Base-by-base conservation (phyloP, 2,113 vertebrate genomes). In the Chaetodon auriga region DNA sequence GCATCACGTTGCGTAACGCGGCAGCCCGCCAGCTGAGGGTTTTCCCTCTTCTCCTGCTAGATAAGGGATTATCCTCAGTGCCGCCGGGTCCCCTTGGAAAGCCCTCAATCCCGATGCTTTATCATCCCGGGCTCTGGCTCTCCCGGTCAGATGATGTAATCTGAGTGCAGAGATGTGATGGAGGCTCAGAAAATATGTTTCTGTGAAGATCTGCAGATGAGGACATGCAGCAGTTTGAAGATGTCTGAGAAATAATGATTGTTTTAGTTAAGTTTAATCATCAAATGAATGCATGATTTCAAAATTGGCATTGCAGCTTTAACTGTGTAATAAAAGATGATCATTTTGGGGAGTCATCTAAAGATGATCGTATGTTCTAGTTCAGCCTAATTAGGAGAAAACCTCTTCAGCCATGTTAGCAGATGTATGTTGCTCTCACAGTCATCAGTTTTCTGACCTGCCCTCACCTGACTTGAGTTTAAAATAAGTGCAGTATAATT, bases 61-160 rank as follows among this genome's bases (percentile, higher is more conserved):
- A 78, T 80, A 18, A 74, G 75, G 83, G 92, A 93, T 92, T 86
- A 92, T 87, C 85, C 80, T 13, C 2, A 7, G 30, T 61, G 69
- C 80, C 8, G 62, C 87, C 8, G 68, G 83, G 64, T 79, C 75
- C 69, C 58, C 65, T 75, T 10, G 64, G 62, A 78, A 75, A 75
- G 61, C 62, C 13, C 65, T 84, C 83, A 54, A 68, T 83, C 83
- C 82, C 60, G 16, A 9, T 10, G 64, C 75, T 64, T 36, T 19
- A 79, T 83, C 83, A 77, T 80, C 82, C 79, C 35, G 3, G 53
- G 58, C 61, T 53, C 48, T 45, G 80, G 84, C 68, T 21, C 0
- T 43, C 61, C 54, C n/a, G 9, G 53, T 35, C 55, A 1, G 43
- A 61, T 87, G 86, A 91, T 77, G 83, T 76, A 81, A 89, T 18